These are phyloP conservation scores for Peromyscus maniculatus DNA, from an alignment of 2,113 vertebrate species.

Conservation along the genomic window DNA sequence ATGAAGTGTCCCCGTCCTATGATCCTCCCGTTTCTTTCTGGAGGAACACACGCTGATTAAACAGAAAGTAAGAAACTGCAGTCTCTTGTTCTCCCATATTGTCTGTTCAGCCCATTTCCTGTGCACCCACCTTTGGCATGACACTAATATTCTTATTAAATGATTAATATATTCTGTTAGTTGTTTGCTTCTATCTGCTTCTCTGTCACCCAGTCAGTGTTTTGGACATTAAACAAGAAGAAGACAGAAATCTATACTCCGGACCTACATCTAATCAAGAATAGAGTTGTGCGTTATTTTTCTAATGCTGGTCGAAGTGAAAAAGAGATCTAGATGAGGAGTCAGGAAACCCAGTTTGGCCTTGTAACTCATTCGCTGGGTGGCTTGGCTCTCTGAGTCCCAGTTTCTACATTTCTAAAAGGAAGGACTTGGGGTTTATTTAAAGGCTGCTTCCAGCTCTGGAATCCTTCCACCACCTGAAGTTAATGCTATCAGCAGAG, in stretches of 20 bases:
- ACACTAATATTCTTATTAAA: neutral
- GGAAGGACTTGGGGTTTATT: neutral
- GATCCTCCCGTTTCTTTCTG: constrained; percentile 39
- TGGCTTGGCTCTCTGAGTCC: neutral
- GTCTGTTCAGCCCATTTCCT: constrained; percentile 10
- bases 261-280: neutral
- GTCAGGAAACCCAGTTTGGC: constrained; percentile 20
- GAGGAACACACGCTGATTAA: constrained; percentile 1
- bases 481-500: neutral
- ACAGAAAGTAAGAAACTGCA: constrained; percentile 40
- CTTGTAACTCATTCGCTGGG: neutral
- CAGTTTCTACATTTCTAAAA: constrained; percentile 18
- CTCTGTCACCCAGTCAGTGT: neutral
- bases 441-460: constrained; percentile 2
- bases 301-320: neutral
- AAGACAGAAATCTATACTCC: constrained; percentile 2
- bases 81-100: neutral
- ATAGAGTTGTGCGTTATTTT: neutral
- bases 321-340: neutral
- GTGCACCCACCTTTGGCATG: neutral
- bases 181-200: constrained; percentile 24
- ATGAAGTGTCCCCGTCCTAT: constrained; percentile 46
- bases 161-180: constrained; percentile 7
- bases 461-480: neutral
- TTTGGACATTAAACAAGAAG: constrained; percentile 20